Conservation (phyloP, 2,888 invertebrate genomes). For the Chloroclystis v-ata region DNA sequence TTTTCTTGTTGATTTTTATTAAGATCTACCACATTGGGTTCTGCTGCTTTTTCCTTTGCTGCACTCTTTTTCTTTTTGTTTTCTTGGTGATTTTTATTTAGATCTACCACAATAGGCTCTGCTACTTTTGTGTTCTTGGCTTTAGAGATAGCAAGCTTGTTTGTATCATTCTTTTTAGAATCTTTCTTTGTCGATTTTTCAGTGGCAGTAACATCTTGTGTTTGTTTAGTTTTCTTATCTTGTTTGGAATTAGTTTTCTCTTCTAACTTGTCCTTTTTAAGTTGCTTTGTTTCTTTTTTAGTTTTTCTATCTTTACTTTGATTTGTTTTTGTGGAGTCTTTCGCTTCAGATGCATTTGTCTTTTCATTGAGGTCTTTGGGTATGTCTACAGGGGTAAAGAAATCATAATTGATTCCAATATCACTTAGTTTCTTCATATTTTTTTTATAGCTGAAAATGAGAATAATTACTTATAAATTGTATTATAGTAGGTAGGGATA, state of each 20-base stretch:
- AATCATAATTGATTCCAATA: slow-evolving; percentile 73
- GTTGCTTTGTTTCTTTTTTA: slow-evolving; percentile 13
- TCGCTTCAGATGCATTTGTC: slow-evolving; percentile 23
- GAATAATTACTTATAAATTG: slow-evolving; percentile 3
- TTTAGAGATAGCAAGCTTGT: too few species aligned
- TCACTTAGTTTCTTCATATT: slow-evolving; percentile 66
- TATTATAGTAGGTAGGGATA: background rate
- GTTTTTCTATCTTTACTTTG: slow-evolving; percentile 11
- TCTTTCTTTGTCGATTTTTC: too few species aligned
- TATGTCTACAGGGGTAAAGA: slow-evolving; percentile 70
- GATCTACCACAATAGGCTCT: too few species aligned
- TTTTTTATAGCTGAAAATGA: slow-evolving; percentile 52
- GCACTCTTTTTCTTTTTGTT: slow-evolving; percentile 38
- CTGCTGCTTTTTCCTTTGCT: too few species aligned
- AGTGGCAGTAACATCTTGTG: slow-evolving; percentile 29
- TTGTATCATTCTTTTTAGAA: too few species aligned
- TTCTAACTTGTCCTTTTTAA: slow-evolving; percentile 22
- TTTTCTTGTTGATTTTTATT: background rate
- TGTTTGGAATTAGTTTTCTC: slow-evolving; percentile 11
- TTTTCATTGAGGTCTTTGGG: slow-evolving; percentile 49
- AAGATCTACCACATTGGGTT: too few species aligned
- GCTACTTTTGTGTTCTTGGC: too few species aligned
- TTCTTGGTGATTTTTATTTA: too few species aligned
- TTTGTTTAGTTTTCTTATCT: slow-evolving; percentile 23
- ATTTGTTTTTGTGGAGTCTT: slow-evolving; percentile 24